Evolutionary conservation across 1,140 invertebrate species (phyloP).

Genomic region (Hylyphantes graminicola): DNA sequence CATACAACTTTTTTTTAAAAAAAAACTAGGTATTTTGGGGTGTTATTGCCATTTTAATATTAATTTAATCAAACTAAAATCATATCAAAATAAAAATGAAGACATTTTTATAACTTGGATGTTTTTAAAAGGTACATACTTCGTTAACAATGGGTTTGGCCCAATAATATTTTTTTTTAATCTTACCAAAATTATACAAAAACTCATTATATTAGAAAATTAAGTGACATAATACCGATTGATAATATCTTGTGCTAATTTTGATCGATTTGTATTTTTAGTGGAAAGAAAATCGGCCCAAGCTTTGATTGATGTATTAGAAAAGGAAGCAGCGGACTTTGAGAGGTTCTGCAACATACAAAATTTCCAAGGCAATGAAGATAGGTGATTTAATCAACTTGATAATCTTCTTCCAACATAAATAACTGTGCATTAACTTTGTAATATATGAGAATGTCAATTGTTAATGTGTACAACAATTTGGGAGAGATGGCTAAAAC

Average conservation of each 20-base stretch:
- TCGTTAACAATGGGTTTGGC: too few relatives aligned
- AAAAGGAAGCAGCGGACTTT: slow-evolving; percentile 63
- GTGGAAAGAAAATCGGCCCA: slow-evolving; percentile 62
- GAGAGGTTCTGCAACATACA: slow-evolving; percentile 60
- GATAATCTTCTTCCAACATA: neutral
- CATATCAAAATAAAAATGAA: too few relatives aligned
- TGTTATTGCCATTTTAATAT: too few relatives aligned
- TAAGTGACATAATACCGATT: too few relatives aligned
- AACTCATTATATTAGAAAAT: too few relatives aligned
- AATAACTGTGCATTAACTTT: slow-evolving; percentile 48
- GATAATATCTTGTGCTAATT: neutral
- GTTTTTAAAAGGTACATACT: too few relatives aligned
- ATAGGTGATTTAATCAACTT: slow-evolving; percentile 36
- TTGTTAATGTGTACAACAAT: slow-evolving; percentile 20
- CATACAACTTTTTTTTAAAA: too few relatives aligned
- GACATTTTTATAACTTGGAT: too few relatives aligned
- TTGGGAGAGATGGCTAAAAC: slow-evolving; percentile 8
- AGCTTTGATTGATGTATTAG: slow-evolving; percentile 61
- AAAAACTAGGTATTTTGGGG: too few relatives aligned
- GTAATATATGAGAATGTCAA: slow-evolving; percentile 21
- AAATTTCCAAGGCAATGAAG: slow-evolving; percentile 34
- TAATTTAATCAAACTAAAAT: too few relatives aligned
- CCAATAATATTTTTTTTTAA: too few relatives aligned
- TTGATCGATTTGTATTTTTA: slow-evolving; percentile 8
- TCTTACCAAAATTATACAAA: too few relatives aligned